Conservation (phyloP, 2,113 vertebrate genomes). For the Hemiscyllium ocellatum region DNA sequence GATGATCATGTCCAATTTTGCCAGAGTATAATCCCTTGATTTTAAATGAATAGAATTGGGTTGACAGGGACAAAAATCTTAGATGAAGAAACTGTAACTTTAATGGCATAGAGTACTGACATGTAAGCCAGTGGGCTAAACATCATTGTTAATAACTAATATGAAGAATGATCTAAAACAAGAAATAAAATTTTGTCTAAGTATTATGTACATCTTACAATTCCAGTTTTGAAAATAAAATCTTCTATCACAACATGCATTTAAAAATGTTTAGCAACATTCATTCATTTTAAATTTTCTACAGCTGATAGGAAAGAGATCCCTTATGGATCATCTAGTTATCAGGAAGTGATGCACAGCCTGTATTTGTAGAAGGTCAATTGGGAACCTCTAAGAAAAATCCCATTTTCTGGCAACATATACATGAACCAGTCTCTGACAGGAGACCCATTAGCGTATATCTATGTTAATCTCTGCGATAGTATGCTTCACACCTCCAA, state of each 20-base stretch:
- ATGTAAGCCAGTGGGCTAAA: neutral
- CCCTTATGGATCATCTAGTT: neutral
- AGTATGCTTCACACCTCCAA: neutral
- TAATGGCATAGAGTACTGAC: neutral
- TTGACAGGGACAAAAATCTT: neutral
- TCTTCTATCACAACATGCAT: neutral
- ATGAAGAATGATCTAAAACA: neutral
- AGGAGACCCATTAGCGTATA: neutral
- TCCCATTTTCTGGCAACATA: neutral
- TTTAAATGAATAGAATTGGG: neutral
- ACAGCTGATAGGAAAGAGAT: neutral
- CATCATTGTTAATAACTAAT: neutral
- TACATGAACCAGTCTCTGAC: neutral
- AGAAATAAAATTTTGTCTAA: neutral
- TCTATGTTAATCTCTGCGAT: neutral
- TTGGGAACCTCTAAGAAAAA: neutral
- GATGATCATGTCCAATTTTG: neutral
- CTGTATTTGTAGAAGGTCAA: neutral
- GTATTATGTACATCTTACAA: neutral
- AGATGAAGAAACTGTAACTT: neutral
- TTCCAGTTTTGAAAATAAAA: neutral
- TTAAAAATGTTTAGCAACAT: neutral
- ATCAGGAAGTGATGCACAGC: neutral
- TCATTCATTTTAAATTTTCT: neutral
- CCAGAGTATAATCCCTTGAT: conserved; percentile 2